phyloP scores from a whole-genome alignment of 1,140 invertebrate species.

The Pissodes strobi region DNA sequence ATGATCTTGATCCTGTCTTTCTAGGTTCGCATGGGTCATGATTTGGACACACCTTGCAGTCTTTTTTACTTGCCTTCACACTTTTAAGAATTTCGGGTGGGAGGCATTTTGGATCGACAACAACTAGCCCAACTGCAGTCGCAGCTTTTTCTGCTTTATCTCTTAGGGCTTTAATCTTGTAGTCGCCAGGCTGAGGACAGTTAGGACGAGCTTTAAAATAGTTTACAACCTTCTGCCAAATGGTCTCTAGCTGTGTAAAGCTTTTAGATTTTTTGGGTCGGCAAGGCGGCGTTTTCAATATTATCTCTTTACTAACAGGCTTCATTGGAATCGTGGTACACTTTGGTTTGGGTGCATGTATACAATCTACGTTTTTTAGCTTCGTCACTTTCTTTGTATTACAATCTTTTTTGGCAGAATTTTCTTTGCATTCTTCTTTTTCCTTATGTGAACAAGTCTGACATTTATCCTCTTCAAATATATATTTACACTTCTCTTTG shows the following conservation, averaged over 20 bases:
- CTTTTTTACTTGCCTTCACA: constrained; percentile 9
- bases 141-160: constrained; percentile 45
- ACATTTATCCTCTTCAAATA: background rate
- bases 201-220: constrained; percentile 48
- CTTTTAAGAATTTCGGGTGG: constrained; percentile 6
- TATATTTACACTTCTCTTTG: constrained; percentile 8
- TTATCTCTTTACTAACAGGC: background rate
- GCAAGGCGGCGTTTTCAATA: background rate
- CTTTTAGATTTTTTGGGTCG: constrained; percentile 3
- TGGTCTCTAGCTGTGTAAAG: constrained; percentile 8
- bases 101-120: constrained; percentile 39
- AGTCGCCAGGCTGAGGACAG: constrained; percentile 46
- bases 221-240: constrained; percentile 43
- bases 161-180: constrained; percentile 39
- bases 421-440: background rate
- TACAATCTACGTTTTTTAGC: no score
- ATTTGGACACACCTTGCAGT: constrained; percentile 9
- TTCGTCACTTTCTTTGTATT: background rate
- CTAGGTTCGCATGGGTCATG: background rate
- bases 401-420: background rate
- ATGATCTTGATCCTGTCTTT: background rate
- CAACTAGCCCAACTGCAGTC: constrained; percentile 38
- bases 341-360: background rate
- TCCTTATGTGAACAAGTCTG: background rate
- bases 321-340: background rate